Base-by-base conservation (phyloP, 2,888 invertebrate genomes). In the Elmis aenea region DNA sequence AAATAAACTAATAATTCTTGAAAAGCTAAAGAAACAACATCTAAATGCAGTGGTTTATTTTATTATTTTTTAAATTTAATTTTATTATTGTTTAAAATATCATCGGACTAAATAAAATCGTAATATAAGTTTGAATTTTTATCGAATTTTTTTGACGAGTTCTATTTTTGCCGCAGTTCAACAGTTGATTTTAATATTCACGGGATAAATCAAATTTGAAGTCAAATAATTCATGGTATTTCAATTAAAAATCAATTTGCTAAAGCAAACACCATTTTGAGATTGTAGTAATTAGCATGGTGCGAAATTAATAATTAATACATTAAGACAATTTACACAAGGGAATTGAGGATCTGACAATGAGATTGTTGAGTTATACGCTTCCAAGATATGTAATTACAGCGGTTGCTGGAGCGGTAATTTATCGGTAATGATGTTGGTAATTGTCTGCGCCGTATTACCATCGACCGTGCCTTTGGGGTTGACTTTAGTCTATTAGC, bases 361-460 rank as follows among this genome's bases (percentile, higher is more conserved):
- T 44, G 46, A 46, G 36, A 46, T 48, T 48, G 45, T 43, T 36
- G 34, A 43, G 38, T 46, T 38, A 46, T 39, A 38, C 39, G 46
- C 42, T 37, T 44, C 39, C 39, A 37, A 35, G 35, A 42, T 24
- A 46, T 50, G 46, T 55, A 61, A 62, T 62, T 62, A 62, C 51
- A 50, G 54, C 57, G 60, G 59, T 61, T 59, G 63, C 54, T 62
- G 55, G 53, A 64, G 63, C 65, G 61, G 62, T 63, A 64, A 64
- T 62, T 62, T 55, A 62, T 62, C 55, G 54, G 57, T 50, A 55
- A 54, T 46, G 52, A 53, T 45, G 54, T 52, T 55, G 48, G 52
- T 60, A 64, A 65, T 62, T 62, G 62, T 59, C 59, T 62, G 45
- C 47, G 45, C 45, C 43, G 42, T 45, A 38, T 38, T 39, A 42